These are phyloP conservation scores for Chouioia cunea DNA, from an alignment of 2,888 invertebrate genomes.

Conservation along the genomic window DNA sequence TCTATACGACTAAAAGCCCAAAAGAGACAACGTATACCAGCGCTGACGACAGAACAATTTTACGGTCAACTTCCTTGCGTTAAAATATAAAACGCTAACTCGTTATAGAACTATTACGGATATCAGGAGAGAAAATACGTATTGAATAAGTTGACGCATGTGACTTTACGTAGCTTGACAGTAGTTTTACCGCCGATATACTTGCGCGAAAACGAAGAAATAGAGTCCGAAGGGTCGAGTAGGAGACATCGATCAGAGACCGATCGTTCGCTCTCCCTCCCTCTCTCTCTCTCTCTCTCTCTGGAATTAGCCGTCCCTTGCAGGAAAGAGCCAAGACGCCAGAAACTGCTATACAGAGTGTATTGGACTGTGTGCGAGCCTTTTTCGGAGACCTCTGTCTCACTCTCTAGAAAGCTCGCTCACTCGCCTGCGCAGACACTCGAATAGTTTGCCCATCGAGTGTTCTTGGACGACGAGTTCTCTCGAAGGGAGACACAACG, in stretches of 20 bases:
- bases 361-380: no score
- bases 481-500: no score
- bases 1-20: not conserved
- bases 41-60: conserved; percentile 39
- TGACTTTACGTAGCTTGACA: conserved; percentile 40
- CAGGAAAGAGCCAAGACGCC: conserved; percentile 49
- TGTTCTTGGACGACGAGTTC: conserved; percentile 4
- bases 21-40: not conserved
- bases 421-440: not conserved
- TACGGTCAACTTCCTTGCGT: no score
- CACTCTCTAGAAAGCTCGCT: conserved; percentile 22
- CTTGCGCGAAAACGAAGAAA: no score
- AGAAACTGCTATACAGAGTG: not conserved
- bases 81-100: conserved; percentile 45
- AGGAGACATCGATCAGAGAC: conserved; percentile 66
- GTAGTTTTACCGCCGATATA: conserved; percentile 53
- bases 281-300: conserved; percentile 57
- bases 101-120: conserved; percentile 35
- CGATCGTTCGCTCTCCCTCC: no score
- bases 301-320: conserved; percentile 67
- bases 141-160: conserved; percentile 23
- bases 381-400: conserved; percentile 29
- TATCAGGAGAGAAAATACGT: not conserved
- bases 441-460: no score
- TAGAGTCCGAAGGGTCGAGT: conserved; percentile 40